Evolutionary conservation across 2,888 invertebrate species (phyloP).

Genomic region (Scaptomyza caliginosa): DNA sequence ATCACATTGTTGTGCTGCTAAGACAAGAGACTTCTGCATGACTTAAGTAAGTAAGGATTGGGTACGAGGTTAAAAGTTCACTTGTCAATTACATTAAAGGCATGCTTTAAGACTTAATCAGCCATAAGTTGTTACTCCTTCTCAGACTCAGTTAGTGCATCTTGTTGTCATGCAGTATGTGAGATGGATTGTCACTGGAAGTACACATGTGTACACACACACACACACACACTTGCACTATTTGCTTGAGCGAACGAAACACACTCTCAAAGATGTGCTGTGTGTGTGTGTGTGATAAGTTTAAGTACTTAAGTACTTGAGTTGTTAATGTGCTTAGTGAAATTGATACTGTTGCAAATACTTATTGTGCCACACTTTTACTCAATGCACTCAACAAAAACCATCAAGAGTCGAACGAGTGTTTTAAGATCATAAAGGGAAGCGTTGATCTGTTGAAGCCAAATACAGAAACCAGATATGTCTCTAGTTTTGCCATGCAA

Average conservation of each 20-base stretch:
- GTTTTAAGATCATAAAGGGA: too few species aligned
- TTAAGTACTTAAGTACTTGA: background rate
- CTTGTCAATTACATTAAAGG: background rate
- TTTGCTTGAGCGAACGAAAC: background rate
- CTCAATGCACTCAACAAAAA: too few species aligned
- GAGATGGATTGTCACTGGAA: slow-evolving; percentile 3
- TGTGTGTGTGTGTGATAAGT: background rate
- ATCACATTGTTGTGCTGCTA: slow-evolving; percentile 69
- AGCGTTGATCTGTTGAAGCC: too few species aligned
- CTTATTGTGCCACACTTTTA: background rate
- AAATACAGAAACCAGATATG: too few species aligned
- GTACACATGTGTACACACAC: background rate
- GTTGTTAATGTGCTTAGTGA: background rate
- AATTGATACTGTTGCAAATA: slow-evolving; percentile 1
- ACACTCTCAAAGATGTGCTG: background rate
- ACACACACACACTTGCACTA: background rate
- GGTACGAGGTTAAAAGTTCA: too few species aligned
- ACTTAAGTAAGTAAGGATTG: too few species aligned
- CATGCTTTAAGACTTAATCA: slow-evolving; percentile 1
- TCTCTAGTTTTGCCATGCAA: too few species aligned
- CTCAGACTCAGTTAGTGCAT: slow-evolving; percentile 9
- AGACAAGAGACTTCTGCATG: too few species aligned
- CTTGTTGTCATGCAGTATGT: slow-evolving; percentile 3
- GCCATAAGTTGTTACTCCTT: background rate
- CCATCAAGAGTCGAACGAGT: too few species aligned